Conservation (phyloP, 2,797 vertebrate genomes). For the Leptatherina wallacei region DNA sequence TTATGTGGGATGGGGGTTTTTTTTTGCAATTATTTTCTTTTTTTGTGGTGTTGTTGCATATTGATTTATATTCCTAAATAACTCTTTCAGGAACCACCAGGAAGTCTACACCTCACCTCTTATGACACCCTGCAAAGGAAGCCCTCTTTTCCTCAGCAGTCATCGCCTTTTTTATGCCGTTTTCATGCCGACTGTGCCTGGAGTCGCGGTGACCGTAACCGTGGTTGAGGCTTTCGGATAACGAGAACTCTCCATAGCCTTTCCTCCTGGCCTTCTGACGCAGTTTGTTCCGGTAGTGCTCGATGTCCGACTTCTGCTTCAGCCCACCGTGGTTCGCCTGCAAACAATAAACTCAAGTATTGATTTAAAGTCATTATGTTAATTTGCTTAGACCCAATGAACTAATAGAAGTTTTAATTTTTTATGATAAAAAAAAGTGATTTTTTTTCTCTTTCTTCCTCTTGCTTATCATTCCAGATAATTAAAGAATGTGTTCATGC, state of each 20-base stretch:
- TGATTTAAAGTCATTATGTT: not conserved
- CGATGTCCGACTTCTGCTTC: slow-evolving; percentile 98
- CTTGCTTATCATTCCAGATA: not conserved
- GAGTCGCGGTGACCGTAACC: slow-evolving; percentile 75
- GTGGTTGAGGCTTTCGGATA: slow-evolving; percentile 82
- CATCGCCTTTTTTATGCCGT: slow-evolving; percentile 73
- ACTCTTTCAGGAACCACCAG: no score
- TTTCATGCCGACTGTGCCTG: slow-evolving; percentile 67
- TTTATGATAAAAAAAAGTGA: not conserved
- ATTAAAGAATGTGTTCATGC: not conserved
- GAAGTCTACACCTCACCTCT: slow-evolving; percentile 56
- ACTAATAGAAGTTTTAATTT: not conserved
- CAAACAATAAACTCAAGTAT: not conserved
- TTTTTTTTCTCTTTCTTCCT: not conserved
- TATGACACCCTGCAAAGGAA: slow-evolving; percentile 80
- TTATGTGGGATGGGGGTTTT: not conserved
- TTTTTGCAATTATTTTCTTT: no score
- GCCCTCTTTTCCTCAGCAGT: slow-evolving; percentile 81
- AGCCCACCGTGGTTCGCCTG: slow-evolving; percentile 92
- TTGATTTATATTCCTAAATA: not conserved
- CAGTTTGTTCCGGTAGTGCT: slow-evolving; percentile 97
- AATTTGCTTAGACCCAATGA: rapidly evolving
- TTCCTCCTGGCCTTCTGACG: slow-evolving; percentile 95
- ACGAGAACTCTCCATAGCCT: slow-evolving; percentile 93
- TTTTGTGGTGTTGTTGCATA: no score